A percentile compares a stretch with the other conserved stretches of the same genome.
Conservation (phyloP, 2,797 vertebrate species). For the Gambusia yucatana region DNA sequence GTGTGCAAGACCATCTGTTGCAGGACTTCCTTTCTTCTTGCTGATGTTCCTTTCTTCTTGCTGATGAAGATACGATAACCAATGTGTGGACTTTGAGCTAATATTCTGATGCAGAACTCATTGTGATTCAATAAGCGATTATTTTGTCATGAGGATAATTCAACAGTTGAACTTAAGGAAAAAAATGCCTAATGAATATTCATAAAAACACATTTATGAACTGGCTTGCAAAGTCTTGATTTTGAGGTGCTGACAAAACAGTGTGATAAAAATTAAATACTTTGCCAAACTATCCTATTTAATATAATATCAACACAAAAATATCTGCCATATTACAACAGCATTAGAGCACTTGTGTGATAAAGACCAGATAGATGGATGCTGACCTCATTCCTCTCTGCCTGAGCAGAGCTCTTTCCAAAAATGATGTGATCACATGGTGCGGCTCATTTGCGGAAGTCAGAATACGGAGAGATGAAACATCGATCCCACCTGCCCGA, state of each 20-base stretch:
- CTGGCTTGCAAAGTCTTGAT: not conserved
- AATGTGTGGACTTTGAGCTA: not conserved
- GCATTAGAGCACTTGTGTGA: conserved; percentile 35
- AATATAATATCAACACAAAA: conserved; percentile 20
- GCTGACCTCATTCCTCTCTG: conserved; percentile 44
- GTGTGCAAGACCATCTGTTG: conserved; percentile 29
- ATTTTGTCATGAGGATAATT: not conserved
- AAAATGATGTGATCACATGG: conserved; percentile 69
- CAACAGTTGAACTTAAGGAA: not conserved
- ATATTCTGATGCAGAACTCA: not conserved
- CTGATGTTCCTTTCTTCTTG: conserved; percentile 26
- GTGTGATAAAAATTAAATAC: conserved; percentile 3
- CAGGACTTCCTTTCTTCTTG: conserved; percentile 26
- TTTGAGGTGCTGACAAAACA: not conserved
- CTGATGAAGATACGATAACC: conserved; percentile 20
- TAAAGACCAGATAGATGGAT: conserved; percentile 46
- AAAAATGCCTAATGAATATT: conserved; percentile 4
- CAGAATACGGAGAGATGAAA: conserved; percentile 75
- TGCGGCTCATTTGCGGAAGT: conserved; percentile 70
- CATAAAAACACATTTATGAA: not conserved
- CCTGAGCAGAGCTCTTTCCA: conserved; percentile 57
- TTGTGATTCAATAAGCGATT: not conserved
- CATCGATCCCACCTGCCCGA: conserved; percentile 74
- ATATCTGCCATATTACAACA: conserved; percentile 36
- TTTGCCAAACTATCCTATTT: conserved; percentile 10